Conservation (phyloP, 2,888 invertebrate genomes). For the Chouioia cunea region DNA sequence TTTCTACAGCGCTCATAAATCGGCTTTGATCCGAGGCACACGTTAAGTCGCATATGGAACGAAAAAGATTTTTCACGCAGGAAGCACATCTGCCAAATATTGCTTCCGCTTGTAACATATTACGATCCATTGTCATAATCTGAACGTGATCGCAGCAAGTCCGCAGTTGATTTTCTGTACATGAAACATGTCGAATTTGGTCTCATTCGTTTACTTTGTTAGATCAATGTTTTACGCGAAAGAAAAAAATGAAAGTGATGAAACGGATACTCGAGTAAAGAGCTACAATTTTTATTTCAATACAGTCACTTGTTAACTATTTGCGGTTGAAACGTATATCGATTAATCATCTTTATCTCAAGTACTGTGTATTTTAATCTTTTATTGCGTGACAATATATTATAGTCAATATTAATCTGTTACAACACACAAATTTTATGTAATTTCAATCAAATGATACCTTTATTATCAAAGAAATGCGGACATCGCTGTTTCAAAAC, state of each 20-base stretch:
- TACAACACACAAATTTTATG: too few species aligned
- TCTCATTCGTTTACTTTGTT: conserved; percentile 1
- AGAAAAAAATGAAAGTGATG: too few species aligned
- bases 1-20: conserved; percentile 69
- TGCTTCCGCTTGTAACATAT: conserved; percentile 75
- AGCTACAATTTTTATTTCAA: too few species aligned
- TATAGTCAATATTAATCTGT: too few species aligned
- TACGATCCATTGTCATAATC: conserved; percentile 70
- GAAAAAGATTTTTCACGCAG: conserved; percentile 82
- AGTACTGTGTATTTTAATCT: too few species aligned
- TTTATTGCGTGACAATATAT: too few species aligned
- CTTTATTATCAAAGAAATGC: conserved; percentile 67
- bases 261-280: too few species aligned
- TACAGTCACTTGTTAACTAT: too few species aligned
- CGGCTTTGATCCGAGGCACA: conserved; percentile 81
- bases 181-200: conserved; percentile 13
- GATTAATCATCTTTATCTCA: too few species aligned
- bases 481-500: conserved; percentile 76
- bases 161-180: neutral
- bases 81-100: conserved; percentile 85
- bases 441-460: conserved; percentile 52
- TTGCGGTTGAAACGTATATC: too few species aligned
- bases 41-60: conserved; percentile 84
- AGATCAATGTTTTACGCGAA: too few species aligned
- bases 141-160: conserved; percentile 77